Percentiles rank a stretch among this genome's conserved stretches.
phyloP scores from a whole-genome alignment of 2,797 vertebrate genomes.

The Steatocranus sp. region DNA sequence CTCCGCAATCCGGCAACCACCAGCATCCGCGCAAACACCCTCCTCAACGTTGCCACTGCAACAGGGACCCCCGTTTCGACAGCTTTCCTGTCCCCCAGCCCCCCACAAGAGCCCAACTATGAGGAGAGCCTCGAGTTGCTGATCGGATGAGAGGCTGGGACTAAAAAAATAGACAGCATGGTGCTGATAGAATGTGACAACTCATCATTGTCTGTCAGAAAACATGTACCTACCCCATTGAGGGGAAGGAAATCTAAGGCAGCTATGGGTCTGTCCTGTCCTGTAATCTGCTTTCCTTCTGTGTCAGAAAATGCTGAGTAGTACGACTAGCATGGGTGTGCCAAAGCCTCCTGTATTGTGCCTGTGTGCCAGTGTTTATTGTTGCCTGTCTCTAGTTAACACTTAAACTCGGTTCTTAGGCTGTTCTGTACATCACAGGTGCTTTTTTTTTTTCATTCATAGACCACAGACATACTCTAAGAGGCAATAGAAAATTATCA shows the following conservation, averaged over 20 bases:
- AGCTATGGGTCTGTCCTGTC: constrained; percentile 88
- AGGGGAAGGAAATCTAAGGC: constrained; percentile 75
- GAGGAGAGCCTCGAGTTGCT: constrained; percentile 96
- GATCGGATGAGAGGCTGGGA: constrained; percentile 66
- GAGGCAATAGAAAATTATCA: constrained; percentile 62
- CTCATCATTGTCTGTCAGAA: constrained; percentile 54
- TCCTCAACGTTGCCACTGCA: constrained; percentile 89
- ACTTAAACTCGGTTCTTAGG: constrained; percentile 49
- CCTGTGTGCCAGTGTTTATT: constrained; percentile 65
- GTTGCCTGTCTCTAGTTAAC: constrained; percentile 61
- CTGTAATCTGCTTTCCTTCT: constrained; percentile 66
- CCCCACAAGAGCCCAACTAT: constrained; percentile 87
- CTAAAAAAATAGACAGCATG: constrained; percentile 34
- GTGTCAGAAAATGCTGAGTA: constrained; percentile 62
- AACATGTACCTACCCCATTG: constrained; percentile 26
- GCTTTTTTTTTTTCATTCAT: constrained; percentile 23
- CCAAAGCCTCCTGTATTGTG: constrained; percentile 75
- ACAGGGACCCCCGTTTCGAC: constrained; percentile 81
- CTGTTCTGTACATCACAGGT: constrained; percentile 55
- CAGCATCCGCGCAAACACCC: constrained; percentile 83
- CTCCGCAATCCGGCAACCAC: constrained; percentile 85
- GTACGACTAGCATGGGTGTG: constrained; percentile 71
- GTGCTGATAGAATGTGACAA: constrained; percentile 66
- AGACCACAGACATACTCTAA: constrained; percentile 50
- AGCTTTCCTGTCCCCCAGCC: constrained; percentile 91